phyloP scores from a whole-genome alignment of 2,797 vertebrate species.

The Schizothorax lantsangensis region DNA sequence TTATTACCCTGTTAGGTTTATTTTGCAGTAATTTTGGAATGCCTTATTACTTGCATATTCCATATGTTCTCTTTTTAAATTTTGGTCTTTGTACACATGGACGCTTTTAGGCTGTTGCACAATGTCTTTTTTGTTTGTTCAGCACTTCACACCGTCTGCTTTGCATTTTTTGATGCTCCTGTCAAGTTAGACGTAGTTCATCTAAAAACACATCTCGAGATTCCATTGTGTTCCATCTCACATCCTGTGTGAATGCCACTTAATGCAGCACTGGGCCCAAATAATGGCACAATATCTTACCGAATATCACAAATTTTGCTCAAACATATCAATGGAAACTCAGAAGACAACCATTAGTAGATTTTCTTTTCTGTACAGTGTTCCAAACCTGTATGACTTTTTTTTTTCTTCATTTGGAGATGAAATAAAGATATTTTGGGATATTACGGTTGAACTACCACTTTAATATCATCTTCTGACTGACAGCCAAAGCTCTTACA shows the following conservation, averaged over 20 bases:
- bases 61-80: background rate
- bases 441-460: background rate
- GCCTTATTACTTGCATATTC: too few relatives aligned
- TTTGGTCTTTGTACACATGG: background rate
- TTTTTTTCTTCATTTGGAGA: background rate
- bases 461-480: slow-evolving; percentile 8
- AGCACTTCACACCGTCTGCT: background rate
- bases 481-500: slow-evolving; percentile 16
- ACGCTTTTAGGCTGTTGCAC: background rate
- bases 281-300: background rate
- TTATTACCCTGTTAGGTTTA: background rate
- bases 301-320: background rate
- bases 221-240: background rate
- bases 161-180: background rate
- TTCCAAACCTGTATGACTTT: background rate
- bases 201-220: background rate
- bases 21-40: background rate
- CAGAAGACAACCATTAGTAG: background rate
- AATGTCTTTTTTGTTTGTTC: background rate
- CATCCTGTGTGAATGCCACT: background rate
- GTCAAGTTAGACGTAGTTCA: background rate
- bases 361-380: background rate
- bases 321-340: background rate
- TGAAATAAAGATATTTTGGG: background rate
- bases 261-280: background rate